Conservation (phyloP, 2,797 vertebrate genomes). For the Steatocranus sp. region DNA sequence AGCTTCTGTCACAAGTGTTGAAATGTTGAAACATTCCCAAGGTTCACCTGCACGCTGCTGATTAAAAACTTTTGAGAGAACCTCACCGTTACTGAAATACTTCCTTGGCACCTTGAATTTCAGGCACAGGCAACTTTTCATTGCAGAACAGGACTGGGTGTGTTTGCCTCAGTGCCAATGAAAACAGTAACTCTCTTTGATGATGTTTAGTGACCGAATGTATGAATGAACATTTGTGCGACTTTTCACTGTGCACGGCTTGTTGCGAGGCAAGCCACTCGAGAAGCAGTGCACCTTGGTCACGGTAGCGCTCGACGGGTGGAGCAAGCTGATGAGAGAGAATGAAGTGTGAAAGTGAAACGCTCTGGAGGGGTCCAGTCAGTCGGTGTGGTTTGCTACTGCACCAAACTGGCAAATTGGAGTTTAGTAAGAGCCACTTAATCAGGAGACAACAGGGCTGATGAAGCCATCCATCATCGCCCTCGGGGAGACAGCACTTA, state of each 20-base stretch:
- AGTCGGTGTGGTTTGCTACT: conserved; percentile 37
- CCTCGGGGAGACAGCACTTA: conserved; percentile 5
- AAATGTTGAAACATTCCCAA: conserved; percentile 49
- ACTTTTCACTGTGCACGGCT: conserved; percentile 30
- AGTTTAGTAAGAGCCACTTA: conserved; percentile 60
- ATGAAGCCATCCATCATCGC: conserved; percentile 62
- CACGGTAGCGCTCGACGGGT: background rate
- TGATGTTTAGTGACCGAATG: conserved; percentile 41
- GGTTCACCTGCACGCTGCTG: conserved; percentile 14
- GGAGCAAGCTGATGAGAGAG: background rate
- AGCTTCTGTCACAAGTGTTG: conserved; percentile 44
- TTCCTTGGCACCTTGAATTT: conserved; percentile 39
- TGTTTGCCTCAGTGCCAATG: conserved; percentile 42
- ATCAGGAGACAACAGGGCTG: conserved; percentile 41
- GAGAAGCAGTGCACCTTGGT: background rate
- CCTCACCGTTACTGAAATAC: background rate
- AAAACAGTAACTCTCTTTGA: conserved; percentile 51
- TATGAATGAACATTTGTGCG: conserved; percentile 63
- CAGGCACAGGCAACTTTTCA: conserved; percentile 58
- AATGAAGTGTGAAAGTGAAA: background rate
- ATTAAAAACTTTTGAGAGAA: conserved; percentile 33
- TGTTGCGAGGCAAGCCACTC: conserved; percentile 4
- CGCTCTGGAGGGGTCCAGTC: conserved; percentile 8
- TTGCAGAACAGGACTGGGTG: conserved; percentile 56
- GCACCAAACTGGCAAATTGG: conserved; percentile 33